A percentile compares a stretch with the other conserved stretches of the same genome.
Evolutionary conservation across 2,113 vertebrate species (phyloP).

Genomic region (Rutilus rutilus): DNA sequence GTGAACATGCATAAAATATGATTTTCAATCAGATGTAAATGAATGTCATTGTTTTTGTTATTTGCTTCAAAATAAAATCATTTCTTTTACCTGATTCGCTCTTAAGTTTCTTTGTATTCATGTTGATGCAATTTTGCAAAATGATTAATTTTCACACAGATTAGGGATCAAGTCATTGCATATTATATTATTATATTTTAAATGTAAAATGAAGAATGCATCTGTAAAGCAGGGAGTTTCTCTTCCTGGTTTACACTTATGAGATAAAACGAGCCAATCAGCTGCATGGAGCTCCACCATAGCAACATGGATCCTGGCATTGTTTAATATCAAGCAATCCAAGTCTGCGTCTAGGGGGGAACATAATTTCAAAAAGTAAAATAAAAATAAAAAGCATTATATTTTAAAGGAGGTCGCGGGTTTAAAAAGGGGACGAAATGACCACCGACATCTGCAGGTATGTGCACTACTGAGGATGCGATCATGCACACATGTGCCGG

Average conservation of each 20-base stretch:
- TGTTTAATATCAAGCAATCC: conserved; percentile 16
- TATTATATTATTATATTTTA: not conserved
- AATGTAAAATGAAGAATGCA: not conserved
- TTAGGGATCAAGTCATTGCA: not conserved
- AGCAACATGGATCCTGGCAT: conserved; percentile 25
- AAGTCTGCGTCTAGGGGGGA: not conserved
- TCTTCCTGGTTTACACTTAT: not conserved
- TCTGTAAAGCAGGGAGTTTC: not conserved
- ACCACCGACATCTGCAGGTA: conserved; percentile 46
- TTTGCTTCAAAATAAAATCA: conserved; percentile 46
- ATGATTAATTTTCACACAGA: not conserved
- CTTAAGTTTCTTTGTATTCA: not conserved
- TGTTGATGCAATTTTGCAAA: not conserved
- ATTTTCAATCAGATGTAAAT: conserved; percentile 23
- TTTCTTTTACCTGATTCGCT: conserved; percentile 16
- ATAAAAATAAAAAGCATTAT: not conserved
- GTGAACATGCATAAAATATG: conserved; percentile 56
- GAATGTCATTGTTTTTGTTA: conserved; percentile 35
- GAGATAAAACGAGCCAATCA: conserved; percentile 12
- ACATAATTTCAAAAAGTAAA: not conserved
- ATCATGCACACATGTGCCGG: not conserved
- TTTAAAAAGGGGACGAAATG: conserved; percentile 30
- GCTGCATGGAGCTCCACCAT: conserved; percentile 7
- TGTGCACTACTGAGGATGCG: not conserved
- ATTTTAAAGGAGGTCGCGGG: not conserved